phyloP scores from a whole-genome alignment of 2,797 vertebrate genomes.

The Acrossocheilus fasciatus region DNA sequence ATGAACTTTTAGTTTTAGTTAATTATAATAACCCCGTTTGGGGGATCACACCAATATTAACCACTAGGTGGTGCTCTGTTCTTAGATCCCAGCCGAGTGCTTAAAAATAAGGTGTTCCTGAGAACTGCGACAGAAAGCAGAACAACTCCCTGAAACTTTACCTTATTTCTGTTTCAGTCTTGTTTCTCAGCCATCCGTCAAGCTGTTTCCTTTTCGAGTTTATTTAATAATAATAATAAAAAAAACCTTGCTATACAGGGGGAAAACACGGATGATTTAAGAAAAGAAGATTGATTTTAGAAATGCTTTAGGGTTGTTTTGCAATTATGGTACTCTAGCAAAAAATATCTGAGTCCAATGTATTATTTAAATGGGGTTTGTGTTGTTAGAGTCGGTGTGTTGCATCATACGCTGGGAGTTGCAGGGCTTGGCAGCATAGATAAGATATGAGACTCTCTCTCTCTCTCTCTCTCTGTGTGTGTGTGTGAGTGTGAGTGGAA shows the following conservation, averaged over 20 bases:
- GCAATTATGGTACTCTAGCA: not conserved
- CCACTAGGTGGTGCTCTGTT: not conserved
- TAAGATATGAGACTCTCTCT: slow-evolving; percentile 20
- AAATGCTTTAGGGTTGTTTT: not conserved
- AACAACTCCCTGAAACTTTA: slow-evolving; percentile 37
- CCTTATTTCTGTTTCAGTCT: slow-evolving; percentile 28
- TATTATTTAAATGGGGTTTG: slow-evolving; percentile 15
- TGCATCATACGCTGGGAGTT: slow-evolving; percentile 20
- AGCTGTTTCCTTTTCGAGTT: slow-evolving; percentile 10
- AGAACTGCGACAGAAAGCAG: slow-evolving; percentile 53
- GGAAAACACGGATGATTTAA: not conserved
- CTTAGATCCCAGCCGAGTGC: not conserved
- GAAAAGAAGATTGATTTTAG: not conserved
- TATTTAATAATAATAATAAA: not conserved
- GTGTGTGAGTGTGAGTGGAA: not conserved
- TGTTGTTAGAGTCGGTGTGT: not conserved
- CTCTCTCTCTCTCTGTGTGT: not conserved
- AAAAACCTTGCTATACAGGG: not conserved
- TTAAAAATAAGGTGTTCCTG: slow-evolving; percentile 13
- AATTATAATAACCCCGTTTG: not conserved
- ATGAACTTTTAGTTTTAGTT: not conserved
- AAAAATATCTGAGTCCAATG: not conserved
- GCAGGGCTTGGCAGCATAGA: slow-evolving; percentile 32
- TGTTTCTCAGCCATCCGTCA: slow-evolving; percentile 11
- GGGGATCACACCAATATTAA: not conserved